phyloP scores from a whole-genome alignment of 2,797 vertebrate genomes.

The Lindbergichthys nudifrons region DNA sequence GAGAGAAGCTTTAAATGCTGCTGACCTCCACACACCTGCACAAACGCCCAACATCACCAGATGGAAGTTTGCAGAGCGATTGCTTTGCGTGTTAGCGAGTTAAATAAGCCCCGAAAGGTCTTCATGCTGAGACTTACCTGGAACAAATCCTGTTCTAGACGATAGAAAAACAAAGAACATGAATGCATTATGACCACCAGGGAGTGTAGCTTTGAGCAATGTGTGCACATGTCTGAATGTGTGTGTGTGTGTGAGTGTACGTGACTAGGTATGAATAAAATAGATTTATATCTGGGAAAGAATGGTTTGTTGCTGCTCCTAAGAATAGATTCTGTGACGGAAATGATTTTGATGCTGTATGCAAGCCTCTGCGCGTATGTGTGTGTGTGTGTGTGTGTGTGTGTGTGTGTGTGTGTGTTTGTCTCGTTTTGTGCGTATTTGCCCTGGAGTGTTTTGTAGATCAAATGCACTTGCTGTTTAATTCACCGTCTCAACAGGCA shows the following conservation, averaged over 20 bases:
- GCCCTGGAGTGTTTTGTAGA: constrained; percentile 78
- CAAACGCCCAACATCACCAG: constrained; percentile 57
- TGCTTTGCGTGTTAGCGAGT: constrained; percentile 28
- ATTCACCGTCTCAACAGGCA: constrained; percentile 83
- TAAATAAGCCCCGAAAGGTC: constrained; percentile 54
- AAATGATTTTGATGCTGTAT: constrained; percentile 81
- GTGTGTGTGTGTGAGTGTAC: constrained; percentile 2
- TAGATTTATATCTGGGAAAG: constrained; percentile 76
- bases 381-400: constrained; percentile 11
- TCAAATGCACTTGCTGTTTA: constrained; percentile 84
- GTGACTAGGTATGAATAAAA: constrained; percentile 60
- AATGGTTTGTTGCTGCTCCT: constrained; percentile 76
- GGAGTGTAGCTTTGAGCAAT: constrained; percentile 62
- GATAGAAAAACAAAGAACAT: constrained; percentile 64
- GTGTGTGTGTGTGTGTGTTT: constrained; percentile 5
- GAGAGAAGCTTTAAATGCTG: constrained; percentile 26
- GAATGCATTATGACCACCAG: constrained; percentile 71
- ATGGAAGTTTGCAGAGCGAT: constrained; percentile 50
- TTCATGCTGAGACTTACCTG: constrained; percentile 69
- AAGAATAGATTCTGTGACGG: constrained; percentile 83
- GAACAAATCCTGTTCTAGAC: constrained; percentile 73
- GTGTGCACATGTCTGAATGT: constrained; percentile 15
- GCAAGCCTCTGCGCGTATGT: constrained; percentile 47
- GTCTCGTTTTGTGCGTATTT: constrained; percentile 64
- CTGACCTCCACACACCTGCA: constrained; percentile 71